Evolutionary conservation across 2,888 invertebrate genomes (phyloP).

Genomic region (Napeogenes sylphis): DNA sequence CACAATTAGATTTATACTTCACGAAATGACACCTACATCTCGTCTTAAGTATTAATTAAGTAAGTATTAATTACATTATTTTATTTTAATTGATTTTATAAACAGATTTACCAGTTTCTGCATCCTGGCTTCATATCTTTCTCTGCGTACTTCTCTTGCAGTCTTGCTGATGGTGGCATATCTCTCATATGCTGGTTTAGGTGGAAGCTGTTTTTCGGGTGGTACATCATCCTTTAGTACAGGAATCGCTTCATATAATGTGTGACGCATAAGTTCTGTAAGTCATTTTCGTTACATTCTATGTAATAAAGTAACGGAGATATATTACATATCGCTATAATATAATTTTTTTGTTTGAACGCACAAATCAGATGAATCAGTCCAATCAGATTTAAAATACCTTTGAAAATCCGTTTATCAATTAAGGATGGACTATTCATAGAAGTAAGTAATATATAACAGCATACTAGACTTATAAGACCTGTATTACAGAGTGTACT

Average conservation of each 20-base stretch:
- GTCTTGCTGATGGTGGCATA: conserved; percentile 66
- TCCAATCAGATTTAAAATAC: background rate
- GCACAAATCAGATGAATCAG: too few relatives aligned
- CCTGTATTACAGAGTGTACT: too few relatives aligned
- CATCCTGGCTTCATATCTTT: conserved; percentile 56
- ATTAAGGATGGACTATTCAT: too few relatives aligned
- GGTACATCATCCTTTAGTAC: conserved; percentile 62
- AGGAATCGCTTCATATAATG: conserved; percentile 65
- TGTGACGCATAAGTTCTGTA: conserved; percentile 55
- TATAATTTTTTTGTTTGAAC: too few relatives aligned
- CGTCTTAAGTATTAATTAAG: too few relatives aligned
- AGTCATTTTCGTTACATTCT: background rate
- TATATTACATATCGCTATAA: too few relatives aligned
- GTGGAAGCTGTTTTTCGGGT: conserved; percentile 62
- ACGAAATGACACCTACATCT: too few relatives aligned
- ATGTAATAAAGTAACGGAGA: background rate
- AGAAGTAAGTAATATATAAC: too few relatives aligned
- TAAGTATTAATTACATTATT: too few relatives aligned
- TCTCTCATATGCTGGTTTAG: conserved; percentile 62
- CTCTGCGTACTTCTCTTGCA: conserved; percentile 57
- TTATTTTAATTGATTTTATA: too few relatives aligned
- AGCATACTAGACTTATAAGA: too few relatives aligned
- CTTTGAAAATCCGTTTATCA: background rate
- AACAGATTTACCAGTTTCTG: conserved; percentile 47
- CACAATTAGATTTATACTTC: too few relatives aligned